Base-by-base conservation (phyloP, 1,140 invertebrate genomes). In the Bradynema listronoti region DNA sequence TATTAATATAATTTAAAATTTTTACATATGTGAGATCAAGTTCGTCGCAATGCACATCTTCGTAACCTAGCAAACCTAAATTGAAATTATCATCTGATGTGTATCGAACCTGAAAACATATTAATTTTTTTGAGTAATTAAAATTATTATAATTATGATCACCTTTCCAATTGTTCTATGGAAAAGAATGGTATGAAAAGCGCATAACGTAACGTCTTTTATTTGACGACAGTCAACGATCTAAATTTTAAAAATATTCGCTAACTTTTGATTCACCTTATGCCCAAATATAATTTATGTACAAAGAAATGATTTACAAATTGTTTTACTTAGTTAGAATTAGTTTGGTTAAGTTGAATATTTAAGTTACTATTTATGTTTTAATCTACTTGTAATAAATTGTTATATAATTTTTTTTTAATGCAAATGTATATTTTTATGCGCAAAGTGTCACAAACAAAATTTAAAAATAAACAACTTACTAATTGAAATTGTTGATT, bases 11-110 rank as follows among this genome's bases (percentile, higher is more conserved):
- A n/a, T n/a, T n/a, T n/a, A n/a, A n/a, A n/a, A n/a, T n/a, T n/a
- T n/a, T n/a, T n/a, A n/a, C 68, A 42, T 70, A 70, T 42, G 68
- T 66, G 49, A 70, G 61, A 72, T 70, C 66, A 27, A 73, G 60
- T 34, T 69, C 34, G 34, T 70, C 51, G 41, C 70, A 72, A 6
- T 39, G 41, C 34, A 70, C 58, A 42, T 70, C 68, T 52, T 70
- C 49, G 16, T 57, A 22, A 19, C 68, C 68, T 3, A 70, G 39
- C 14, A 61, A 72, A 30, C 68, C 68, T n/a, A 70, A 46, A 36
- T 46, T 53, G 41, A 72, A 70, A 33, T 69, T 71, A 16, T 39
- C 36, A 39, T 67, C 65, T 11, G 65, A 64, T 4, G 30, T 51
- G 34, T 68, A 67, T 33, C 63, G 50, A 36, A 67, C 58, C 58